phyloP scores from a whole-genome alignment of 2,113 vertebrate genomes.

The Okapia johnstoni region DNA sequence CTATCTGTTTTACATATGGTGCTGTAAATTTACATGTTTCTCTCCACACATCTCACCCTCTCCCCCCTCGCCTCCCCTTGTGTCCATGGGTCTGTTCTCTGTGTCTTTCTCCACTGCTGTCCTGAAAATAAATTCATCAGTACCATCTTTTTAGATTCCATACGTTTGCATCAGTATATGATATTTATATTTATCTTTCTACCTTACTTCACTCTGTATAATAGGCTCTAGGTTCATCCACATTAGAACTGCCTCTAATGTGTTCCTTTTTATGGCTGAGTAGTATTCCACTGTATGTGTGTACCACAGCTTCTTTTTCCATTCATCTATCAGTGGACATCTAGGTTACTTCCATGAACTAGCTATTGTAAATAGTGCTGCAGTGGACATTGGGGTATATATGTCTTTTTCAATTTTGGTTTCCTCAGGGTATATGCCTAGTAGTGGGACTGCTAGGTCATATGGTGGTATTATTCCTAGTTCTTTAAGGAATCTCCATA shows the following conservation, averaged over 20 bases:
- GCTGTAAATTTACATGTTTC: not conserved
- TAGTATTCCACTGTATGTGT: not conserved
- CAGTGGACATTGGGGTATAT: not conserved
- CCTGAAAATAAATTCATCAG: not conserved
- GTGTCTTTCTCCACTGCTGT: not conserved
- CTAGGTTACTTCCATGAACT: not conserved
- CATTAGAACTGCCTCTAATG: not conserved
- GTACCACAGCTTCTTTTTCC: not conserved
- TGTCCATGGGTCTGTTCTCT: not conserved
- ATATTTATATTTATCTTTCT: not conserved
- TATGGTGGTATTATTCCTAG: not conserved
- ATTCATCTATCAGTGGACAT: not conserved
- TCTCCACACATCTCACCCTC: not conserved
- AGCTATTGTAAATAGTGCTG: not conserved
- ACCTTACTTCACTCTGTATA: not conserved
- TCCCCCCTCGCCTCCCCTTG: not conserved
- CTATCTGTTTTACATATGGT: fast-evolving
- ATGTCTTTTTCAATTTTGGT: not conserved
- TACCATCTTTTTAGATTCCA: not conserved
- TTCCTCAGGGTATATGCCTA: not conserved
- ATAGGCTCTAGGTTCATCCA: not conserved
- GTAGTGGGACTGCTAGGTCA: not conserved
- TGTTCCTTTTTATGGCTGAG: not conserved
- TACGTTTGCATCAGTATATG: not conserved
- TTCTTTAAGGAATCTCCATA: not conserved